phyloP scores from a whole-genome alignment of 1,140 invertebrate species.

The Oncopeltus fasciatus region DNA sequence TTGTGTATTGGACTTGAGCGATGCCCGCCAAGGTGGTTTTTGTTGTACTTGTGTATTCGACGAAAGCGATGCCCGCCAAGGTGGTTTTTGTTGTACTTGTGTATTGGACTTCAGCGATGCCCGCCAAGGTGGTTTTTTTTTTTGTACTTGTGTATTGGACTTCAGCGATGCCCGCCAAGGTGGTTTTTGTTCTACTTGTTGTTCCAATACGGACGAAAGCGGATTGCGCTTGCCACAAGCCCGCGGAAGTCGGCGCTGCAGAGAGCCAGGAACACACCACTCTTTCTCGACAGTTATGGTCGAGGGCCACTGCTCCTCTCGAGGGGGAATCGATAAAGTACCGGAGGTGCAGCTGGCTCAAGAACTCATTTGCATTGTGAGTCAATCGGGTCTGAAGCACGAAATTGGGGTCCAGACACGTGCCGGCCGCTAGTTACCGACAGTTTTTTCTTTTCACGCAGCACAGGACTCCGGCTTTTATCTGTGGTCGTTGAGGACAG shows the following conservation, averaged over 20 bases:
- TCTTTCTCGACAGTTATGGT: neutral
- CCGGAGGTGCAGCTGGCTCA: neutral
- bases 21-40: too few relatives aligned
- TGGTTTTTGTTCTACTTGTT: neutral
- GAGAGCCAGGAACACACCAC: neutral
- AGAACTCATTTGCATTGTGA: neutral
- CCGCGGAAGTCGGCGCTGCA: neutral
- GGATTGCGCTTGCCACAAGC: neutral
- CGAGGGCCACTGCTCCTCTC: neutral
- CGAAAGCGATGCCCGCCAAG: too few relatives aligned
- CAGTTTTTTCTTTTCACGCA: too few relatives aligned
- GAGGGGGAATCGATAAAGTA: neutral
- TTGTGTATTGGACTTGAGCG: too few relatives aligned
- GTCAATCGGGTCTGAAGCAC: neutral
- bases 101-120: too few relatives aligned
- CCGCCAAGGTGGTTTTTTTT: too few relatives aligned
- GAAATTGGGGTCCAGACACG: neutral
- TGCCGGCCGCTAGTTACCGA: too few relatives aligned
- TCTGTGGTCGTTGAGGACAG: too few relatives aligned
- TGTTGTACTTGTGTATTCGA: too few relatives aligned
- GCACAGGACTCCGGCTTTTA: too few relatives aligned
- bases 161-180: neutral
- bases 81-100: too few relatives aligned
- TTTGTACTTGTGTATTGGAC: too few relatives aligned
- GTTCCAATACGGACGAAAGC: neutral